A percentile compares a stretch with the other conserved stretches of the same genome.
phyloP scores from a whole-genome alignment of 30 jellyfish, hydroid and myxozoan genomes.

The Aurelia sp. region DNA sequence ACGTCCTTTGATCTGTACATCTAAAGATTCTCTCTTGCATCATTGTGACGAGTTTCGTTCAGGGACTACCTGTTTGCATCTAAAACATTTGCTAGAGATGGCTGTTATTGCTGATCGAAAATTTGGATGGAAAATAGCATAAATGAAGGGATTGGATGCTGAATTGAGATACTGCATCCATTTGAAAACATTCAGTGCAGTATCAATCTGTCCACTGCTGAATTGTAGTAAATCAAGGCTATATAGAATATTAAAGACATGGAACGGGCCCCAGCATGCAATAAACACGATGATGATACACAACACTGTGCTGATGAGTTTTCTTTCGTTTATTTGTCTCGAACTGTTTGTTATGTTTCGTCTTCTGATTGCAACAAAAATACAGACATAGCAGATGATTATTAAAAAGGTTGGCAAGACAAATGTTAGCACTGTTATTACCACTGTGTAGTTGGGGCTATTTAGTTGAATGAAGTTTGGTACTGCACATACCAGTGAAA shows the following conservation, averaged over 20 bases:
- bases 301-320: background rate
- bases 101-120: too few relatives aligned
- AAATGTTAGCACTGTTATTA: background rate
- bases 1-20: too few relatives aligned
- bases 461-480: background rate
- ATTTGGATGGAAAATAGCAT: conserved; percentile 23
- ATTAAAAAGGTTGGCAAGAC: background rate
- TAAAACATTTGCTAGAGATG: too few relatives aligned
- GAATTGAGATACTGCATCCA: conserved; percentile 30
- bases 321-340: background rate
- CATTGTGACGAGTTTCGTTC: too few relatives aligned
- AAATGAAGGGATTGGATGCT: conserved; percentile 35
- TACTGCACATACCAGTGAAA: background rate
- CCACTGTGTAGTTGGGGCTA: background rate
- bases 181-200: too few relatives aligned
- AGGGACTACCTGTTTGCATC: too few relatives aligned
- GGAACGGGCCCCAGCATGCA: background rate
- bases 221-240: background rate
- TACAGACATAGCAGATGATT: background rate
- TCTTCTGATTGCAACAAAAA: background rate
- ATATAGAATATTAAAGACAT: background rate
- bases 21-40: too few relatives aligned
- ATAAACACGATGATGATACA: background rate
- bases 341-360: conserved; percentile 1
- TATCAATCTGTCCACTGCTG: background rate